These are phyloP conservation scores for Hydrotaea cyrtoneurina DNA, from an alignment of 2,888 invertebrate genomes.

Conservation along the genomic window DNA sequence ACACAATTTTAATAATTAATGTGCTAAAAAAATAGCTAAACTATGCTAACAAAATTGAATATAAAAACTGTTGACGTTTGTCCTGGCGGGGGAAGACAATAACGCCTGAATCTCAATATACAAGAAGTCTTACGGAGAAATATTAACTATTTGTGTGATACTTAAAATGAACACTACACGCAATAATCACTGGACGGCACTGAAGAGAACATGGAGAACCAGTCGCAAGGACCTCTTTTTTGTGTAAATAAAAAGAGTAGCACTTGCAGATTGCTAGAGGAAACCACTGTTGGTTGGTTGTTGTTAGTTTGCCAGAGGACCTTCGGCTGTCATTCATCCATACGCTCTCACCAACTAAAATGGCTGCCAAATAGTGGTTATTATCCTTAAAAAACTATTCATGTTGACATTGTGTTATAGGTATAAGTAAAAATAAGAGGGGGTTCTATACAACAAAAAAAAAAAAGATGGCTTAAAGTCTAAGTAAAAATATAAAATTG, in stretches of 20 bases:
- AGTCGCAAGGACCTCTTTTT: neutral
- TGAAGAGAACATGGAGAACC: neutral
- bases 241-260: neutral
- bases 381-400: constrained; percentile 10
- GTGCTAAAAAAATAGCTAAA: constrained; percentile 61
- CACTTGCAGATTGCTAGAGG: neutral
- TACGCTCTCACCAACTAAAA: neutral
- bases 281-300: neutral
- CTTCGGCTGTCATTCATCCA: neutral
- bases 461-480: constrained; percentile 16
- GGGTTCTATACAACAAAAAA: constrained; percentile 17
- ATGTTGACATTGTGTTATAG: constrained; percentile 33
- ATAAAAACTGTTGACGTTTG: constrained; percentile 13
- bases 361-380: constrained; percentile 12
- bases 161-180: neutral
- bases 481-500: constrained; percentile 26
- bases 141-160: neutral
- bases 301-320: too few species aligned
- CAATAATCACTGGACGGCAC: constrained; percentile 27
- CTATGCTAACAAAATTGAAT: constrained; percentile 58
- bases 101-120: neutral
- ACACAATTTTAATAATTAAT: constrained; percentile 17
- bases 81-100: neutral
- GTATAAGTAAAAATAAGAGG: neutral
- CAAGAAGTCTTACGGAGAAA: constrained; percentile 4